Conservation (phyloP, 2,888 invertebrate species). For the Linyphia triangularis region DNA sequence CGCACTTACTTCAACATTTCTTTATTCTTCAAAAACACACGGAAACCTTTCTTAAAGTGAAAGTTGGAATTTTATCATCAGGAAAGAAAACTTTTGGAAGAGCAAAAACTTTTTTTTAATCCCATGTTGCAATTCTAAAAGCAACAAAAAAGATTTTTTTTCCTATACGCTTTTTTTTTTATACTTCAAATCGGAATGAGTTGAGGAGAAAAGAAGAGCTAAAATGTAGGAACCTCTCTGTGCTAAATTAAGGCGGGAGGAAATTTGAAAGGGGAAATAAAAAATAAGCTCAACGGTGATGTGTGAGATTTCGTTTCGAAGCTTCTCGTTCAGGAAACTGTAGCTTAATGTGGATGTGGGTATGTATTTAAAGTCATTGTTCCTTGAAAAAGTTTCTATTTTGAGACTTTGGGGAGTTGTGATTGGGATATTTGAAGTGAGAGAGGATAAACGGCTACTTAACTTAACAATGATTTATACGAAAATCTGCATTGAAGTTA, state of each 20-base stretch:
- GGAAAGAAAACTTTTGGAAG: not conserved
- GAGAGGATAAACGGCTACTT: too few relatives aligned
- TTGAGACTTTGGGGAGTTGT: not conserved
- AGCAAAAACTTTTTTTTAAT: not conserved
- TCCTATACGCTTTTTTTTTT: not conserved
- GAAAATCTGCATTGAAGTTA: not conserved
- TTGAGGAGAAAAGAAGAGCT: not conserved
- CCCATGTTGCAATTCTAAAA: not conserved
- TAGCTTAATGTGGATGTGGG: not conserved
- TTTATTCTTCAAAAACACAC: not conserved
- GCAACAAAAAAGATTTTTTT: not conserved
- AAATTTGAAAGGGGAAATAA: not conserved
- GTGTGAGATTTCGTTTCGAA: constrained; percentile 12
- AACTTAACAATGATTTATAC: too few relatives aligned
- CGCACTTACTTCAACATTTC: not conserved
- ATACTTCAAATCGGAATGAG: not conserved
- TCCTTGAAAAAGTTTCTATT: constrained; percentile 13
- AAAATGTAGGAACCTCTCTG: not conserved
- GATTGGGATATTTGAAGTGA: not conserved
- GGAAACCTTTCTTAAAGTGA: not conserved
- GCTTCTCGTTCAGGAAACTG: not conserved
- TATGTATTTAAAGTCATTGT: constrained; percentile 32
- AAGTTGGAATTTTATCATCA: not conserved
- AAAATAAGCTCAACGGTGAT: constrained; percentile 14
- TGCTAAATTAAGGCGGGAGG: constrained; percentile 26